A percentile compares a stretch with the other conserved stretches of the same genome.
Conservation (phyloP, 2,797 vertebrate species). For the Sebastes kiyomatsui region DNA sequence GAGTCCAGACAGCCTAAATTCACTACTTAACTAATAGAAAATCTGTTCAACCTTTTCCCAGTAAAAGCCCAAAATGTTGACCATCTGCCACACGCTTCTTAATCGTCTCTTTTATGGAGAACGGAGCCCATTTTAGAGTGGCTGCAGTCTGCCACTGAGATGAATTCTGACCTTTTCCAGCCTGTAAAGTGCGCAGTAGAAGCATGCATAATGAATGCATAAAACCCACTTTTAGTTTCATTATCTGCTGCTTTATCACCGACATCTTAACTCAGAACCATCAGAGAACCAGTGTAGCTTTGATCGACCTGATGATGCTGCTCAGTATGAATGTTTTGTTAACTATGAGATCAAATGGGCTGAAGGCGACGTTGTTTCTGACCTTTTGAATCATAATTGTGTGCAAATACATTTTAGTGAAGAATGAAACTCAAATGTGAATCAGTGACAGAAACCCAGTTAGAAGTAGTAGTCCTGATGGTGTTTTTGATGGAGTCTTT, state of each 20-base stretch:
- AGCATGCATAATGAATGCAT: neutral
- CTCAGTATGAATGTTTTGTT: neutral
- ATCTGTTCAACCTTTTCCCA: constrained; percentile 25
- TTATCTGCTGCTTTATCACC: neutral
- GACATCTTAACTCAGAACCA: neutral
- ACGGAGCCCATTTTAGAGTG: neutral
- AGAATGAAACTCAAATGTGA: neutral
- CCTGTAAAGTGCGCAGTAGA: neutral
- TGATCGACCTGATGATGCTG: neutral
- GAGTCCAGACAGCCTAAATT: neutral
- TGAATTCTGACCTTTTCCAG: constrained; percentile 24
- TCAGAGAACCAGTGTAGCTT: neutral
- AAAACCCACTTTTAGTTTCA: neutral
- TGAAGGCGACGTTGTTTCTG: neutral
- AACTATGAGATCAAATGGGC: neutral
- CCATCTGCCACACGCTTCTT: constrained; percentile 31
- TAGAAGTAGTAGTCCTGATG: neutral
- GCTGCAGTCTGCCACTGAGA: neutral
- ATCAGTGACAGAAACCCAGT: neutral
- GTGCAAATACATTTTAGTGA: constrained; percentile 1
- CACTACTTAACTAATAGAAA: constrained; percentile 4
- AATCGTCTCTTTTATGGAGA: constrained; percentile 30
- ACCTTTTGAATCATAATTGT: neutral
- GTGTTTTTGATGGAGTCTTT: neutral
- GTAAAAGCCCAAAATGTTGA: constrained; percentile 25